Evolutionary conservation across 2,797 vertebrate species (phyloP), one percentile per base, ranked within the genome.

Genomic region (Strix occidentalis): DNA sequence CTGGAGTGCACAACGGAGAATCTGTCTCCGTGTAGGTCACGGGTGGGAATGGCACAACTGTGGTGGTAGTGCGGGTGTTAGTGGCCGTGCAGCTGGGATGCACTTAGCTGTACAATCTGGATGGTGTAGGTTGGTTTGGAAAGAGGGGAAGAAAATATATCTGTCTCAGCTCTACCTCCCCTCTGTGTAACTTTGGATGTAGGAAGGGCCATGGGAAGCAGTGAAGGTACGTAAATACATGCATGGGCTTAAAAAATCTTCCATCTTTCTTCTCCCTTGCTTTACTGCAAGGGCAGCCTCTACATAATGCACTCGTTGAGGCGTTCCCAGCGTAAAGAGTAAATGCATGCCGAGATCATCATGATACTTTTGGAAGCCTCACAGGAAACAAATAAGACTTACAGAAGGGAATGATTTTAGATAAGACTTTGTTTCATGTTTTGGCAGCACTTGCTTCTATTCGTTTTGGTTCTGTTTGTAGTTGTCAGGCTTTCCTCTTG

Each of bases 11-110:
- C 26, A 11, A 50, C 19, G 28, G 41, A 37, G 29, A n/a, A 41
- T 23, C 7, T 56, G 39, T 28, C 46, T 14, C 28, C 3, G 1
- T 35, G 37, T 29, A 25, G 31, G 8, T 41, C 29, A 2, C 0
- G 1, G 45, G 39, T 58, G 56, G 11, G 61, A 56, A 26, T 7
- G 33, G 51, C 28, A 13, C 0, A 5, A 7, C 23, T 50, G 5
- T 5, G 10, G 10, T n/a, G 65, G 75, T 24, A 31, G 41, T 4
- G 18, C 17, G 58, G 41, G 20, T 71, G 41, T 37, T 16, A 10
- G 33, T 26, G 63, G 35, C 39, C 0, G 0, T 11, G 46, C 57
- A 60, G 57, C 29, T 25, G 41, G n/a, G 33, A 16, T 41, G 25
- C 60, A 68, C 26, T n/a, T 24, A 11, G 9, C 23, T 57, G 24